Evolutionary conservation across 2,888 invertebrate genomes (phyloP).

Genomic region (Hermodice carunculata): DNA sequence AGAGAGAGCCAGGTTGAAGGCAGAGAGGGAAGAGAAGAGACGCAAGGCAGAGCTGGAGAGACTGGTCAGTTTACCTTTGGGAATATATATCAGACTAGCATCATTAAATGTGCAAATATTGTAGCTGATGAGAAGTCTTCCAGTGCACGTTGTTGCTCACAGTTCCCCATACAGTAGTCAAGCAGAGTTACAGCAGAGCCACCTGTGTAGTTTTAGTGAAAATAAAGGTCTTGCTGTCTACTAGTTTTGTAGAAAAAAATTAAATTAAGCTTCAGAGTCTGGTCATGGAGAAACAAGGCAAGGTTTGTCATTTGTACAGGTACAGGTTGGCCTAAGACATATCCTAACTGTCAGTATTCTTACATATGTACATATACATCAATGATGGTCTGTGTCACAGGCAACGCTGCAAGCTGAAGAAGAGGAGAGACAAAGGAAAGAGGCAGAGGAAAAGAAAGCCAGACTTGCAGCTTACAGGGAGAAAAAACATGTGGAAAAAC

Average conservation of each 20-base stretch:
- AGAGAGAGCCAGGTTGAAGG: constrained; percentile 58
- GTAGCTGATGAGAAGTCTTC: no score
- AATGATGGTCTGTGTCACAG: background rate
- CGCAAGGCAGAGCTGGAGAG: constrained; percentile 59
- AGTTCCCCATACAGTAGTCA: no score
- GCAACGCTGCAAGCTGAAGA: constrained; percentile 56
- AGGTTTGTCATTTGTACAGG: no score
- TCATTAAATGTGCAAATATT: no score
- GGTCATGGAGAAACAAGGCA: no score
- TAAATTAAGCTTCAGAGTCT: background rate
- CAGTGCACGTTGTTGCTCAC: no score
- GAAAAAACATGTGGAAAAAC: constrained; percentile 57
- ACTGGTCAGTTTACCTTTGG: constrained; percentile 53
- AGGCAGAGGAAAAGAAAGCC: constrained; percentile 58
- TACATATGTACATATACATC: background rate
- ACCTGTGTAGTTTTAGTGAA: background rate
- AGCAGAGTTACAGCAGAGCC: no score
- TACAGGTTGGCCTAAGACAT: no score
- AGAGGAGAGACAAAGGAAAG: constrained; percentile 49
- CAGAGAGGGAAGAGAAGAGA: constrained; percentile 63
- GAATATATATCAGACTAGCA: no score
- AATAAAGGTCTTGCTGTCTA: background rate
- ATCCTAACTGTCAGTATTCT: no score
- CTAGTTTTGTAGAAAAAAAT: background rate
- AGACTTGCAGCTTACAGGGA: constrained; percentile 52